Evolutionary conservation across 2,113 vertebrate genomes (phyloP), one percentile per base, ranked within the genome.

Genomic region (Puma concolor): DNA sequence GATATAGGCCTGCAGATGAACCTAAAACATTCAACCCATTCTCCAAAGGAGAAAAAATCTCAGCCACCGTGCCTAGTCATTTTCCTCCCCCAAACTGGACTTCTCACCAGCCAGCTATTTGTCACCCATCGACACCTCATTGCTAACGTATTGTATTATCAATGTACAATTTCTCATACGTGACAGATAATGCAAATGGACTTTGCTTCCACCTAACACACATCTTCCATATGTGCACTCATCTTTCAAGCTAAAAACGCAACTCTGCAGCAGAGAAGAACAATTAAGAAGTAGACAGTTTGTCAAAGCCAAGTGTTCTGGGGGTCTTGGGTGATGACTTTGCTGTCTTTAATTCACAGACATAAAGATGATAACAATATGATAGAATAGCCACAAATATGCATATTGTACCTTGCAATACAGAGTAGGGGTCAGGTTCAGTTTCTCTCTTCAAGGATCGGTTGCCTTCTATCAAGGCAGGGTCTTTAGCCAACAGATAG

Each of bases 121-220:
- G 69, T 77, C 63, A 91, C n/a, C 41, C 31, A 33, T 8, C 41
- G 52, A 87, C 57, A 89, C 41, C 88, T 72, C 57, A 38, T 52
- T 72, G 29, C 71, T 91, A 64, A 95, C 44, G 81, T 15, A 52
- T 13, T 36, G 17, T 91, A 88, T 95, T 74, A 90, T 72, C 89
- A 71, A 85, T 95, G 64, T 86, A 85, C 63, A 96, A 16, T 93
- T 97, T 95, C 72, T 79, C 57, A 69, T 41, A 29, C 27, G 48
- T 13, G 91, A 96, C 64, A 85, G 69, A 81, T 81, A 67, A 84
- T 52, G 41, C 2, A 3, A 80, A 63, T 88, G 64, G 19, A 10
- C n/a, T 33, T 64, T 25, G 31, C 13, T 82, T 76, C 36, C 48
- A 54, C 12, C 21, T 52, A 80, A 95, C 29, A 74, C 64, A 88